phyloP scores from a whole-genome alignment of 2,797 vertebrate genomes.

The Acropternis orthonyx region DNA sequence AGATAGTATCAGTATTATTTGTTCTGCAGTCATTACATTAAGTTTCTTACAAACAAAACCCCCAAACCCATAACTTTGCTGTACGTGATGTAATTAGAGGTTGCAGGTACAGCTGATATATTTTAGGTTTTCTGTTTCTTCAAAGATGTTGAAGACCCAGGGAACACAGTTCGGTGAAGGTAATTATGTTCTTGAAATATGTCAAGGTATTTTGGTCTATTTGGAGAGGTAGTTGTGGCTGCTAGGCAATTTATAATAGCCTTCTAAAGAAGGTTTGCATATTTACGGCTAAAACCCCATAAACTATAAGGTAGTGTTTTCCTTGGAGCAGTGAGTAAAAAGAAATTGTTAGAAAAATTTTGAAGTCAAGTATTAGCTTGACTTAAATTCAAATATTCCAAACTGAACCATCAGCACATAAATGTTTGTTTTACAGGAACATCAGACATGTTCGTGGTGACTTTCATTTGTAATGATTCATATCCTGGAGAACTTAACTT shows the following conservation, averaged over 20 bases:
- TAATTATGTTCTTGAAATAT: background rate
- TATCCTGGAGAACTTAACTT: slow-evolving; percentile 79
- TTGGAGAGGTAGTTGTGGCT: background rate
- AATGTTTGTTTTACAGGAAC: slow-evolving; percentile 72
- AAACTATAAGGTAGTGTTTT: background rate
- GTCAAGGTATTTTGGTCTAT: background rate
- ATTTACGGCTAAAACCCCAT: background rate
- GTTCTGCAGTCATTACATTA: background rate
- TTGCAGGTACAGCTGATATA: background rate
- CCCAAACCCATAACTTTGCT: background rate
- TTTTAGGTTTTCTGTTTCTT: background rate
- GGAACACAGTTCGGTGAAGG: background rate
- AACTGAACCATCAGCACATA: background rate
- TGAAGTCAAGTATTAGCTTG: background rate
- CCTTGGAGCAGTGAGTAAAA: background rate
- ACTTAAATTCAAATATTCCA: background rate
- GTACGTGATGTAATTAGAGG: background rate
- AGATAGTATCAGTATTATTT: background rate
- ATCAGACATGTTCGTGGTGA: slow-evolving; percentile 82
- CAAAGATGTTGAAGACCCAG: background rate
- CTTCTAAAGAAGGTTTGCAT: background rate
- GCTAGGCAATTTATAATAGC: background rate
- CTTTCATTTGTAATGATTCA: slow-evolving; percentile 85
- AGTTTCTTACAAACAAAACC: background rate
- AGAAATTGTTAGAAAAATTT: background rate